Evolutionary conservation across 2,797 vertebrate species (phyloP), one percentile per base, ranked within the genome.

Genomic region (Hybognathus amarus): DNA sequence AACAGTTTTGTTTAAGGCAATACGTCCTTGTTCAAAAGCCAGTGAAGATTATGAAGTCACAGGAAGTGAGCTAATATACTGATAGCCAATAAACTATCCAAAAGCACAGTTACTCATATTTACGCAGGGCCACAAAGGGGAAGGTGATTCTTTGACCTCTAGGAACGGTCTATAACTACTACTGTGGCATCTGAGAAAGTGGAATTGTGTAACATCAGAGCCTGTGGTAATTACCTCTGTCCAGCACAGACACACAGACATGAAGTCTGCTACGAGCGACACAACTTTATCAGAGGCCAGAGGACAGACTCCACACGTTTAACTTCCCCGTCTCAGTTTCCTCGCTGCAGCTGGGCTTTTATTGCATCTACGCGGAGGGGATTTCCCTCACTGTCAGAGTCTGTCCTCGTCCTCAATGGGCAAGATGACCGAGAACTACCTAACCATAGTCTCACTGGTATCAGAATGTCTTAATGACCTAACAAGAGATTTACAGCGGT

Each of bases 261-360:
- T 38, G 38, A 38, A 78, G 36, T 83, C 45, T 77, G 54, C 76
- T 52, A 30, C 40, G 56, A 64, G 54, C 33, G 15, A 52, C 67
- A 56, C 1, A 1, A 63, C 30, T 71, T 73, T 40, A 71, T 84
- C 83, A 42, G 77, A 71, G 77, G 71, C 45, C 50, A 47, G 63
- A 84, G 81, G 84, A 77, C 74, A 79, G 83, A 79, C 80, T 79
- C 75, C 64, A 78, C 68, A 77, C 66, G 74, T 88, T 86, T 90
- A 81, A 86, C 87, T 68, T 86, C 75, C 74, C 54, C 82, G 82
- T 79, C 83, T 90, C 83, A 75, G 77, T 87, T 83, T 80, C 68
- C 63, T 63, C 52, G 13, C 82, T 87, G 85, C 94, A 95, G 93
- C 92, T 93, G 93, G 91, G 90, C 90, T 93, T 93, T 93, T 93